Evolutionary conservation across 2,888 invertebrate species (phyloP), one percentile per base, ranked within the genome.

Genomic region (Byasa hedistus): DNA sequence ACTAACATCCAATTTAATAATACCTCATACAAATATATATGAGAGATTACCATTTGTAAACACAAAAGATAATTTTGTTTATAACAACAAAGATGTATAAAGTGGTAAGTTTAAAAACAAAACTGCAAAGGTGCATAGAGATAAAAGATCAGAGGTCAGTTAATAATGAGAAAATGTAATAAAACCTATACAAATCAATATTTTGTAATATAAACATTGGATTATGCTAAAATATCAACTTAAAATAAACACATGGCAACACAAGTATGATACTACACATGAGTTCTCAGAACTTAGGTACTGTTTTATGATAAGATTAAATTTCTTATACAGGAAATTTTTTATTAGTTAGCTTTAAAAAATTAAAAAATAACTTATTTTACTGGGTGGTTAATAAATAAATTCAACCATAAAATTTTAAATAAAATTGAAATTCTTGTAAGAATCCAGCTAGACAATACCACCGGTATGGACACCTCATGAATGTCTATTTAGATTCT

Each of bases 401-500:
- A 48, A 3, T 48, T n/a, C n/a, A n/a, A 12, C 5, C n/a, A 48
- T 5, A 12, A 19, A n/a, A 48, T 7, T n/a, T 48, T n/a, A n/a
- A n/a, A n/a, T 48, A 2, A 4, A 2, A n/a, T 48, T 7, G 55
- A 54, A 24, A 54, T 57, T 61, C 74, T 64, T 69, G 75, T 61
- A 69, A 76, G 79, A 81, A 71, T 82, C 82, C 68, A 74, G 76
- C 70, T 69, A 71, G 80, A 80, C 71, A 5, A 52, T 17, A 32
- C 23, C 2, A 23, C n/a, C n/a, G 12, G 19, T 4, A 3, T 7
- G 2, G 7, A 8, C 19, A 12, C 39, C 39, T 48, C n/a, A 48
- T 19, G 57, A n/a, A 23, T 55, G 54, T 22, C 15, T 55, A 55
- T 7, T 27, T 55, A 27, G 22, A 69, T 64, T 75, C 71, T 61